A percentile compares a stretch with the other conserved stretches of the same genome.
These are phyloP conservation scores for Burhinus oedicnemus DNA, from an alignment of 2,113 vertebrate genomes.

Conservation along the genomic window DNA sequence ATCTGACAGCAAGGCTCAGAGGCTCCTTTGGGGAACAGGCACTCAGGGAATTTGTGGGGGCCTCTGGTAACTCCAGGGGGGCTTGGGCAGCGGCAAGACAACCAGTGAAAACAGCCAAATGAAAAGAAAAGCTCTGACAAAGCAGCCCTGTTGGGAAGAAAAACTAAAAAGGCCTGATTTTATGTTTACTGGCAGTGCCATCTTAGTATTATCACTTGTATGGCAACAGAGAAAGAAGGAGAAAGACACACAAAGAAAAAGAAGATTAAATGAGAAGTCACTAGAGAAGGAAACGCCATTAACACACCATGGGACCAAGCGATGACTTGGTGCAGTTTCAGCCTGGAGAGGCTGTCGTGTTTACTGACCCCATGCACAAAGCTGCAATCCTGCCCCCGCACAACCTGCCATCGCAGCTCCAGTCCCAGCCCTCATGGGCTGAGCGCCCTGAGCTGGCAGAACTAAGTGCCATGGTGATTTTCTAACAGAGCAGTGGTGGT, in stretches of 20 bases:
- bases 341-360: background rate
- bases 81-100: background rate
- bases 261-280: background rate
- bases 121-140: constrained; percentile 10
- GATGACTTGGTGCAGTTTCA: background rate
- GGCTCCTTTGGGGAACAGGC: background rate
- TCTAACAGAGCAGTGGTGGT: background rate
- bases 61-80: background rate
- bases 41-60: background rate
- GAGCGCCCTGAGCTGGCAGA: background rate
- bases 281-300: background rate
- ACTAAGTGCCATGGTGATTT: accelerated
- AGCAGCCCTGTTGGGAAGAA: background rate
- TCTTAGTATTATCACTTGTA: background rate
- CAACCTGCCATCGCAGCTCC: accelerated
- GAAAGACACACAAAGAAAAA: background rate
- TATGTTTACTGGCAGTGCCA: background rate
- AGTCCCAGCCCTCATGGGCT: background rate
- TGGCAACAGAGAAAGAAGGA: background rate
- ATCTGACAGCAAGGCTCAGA: background rate
- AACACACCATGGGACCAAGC: background rate
- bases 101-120: background rate
- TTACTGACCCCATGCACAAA: background rate
- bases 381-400: background rate
- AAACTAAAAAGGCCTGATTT: background rate